A percentile compares a stretch with the other conserved stretches of the same genome.
Evolutionary conservation across 2,797 vertebrate genomes (phyloP).

Genomic region (Pipistrellus pygmaeus): DNA sequence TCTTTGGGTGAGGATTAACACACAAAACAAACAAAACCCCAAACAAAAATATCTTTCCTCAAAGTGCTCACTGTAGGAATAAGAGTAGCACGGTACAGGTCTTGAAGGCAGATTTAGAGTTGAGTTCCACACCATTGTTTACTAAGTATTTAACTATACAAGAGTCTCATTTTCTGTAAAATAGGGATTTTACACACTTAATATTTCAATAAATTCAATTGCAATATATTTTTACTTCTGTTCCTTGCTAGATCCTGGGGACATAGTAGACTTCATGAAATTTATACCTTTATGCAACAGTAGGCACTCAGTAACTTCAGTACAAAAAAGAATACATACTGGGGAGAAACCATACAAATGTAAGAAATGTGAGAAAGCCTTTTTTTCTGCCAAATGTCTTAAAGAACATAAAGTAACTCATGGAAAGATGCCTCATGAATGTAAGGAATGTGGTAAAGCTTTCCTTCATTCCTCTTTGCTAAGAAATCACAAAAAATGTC

Average conservation of each 20-base stretch:
- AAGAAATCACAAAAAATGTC: too few relatives aligned
- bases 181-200: slow-evolving; percentile 23
- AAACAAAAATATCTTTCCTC: background rate
- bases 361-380: too few relatives aligned
- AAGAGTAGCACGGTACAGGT: background rate
- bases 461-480: too few relatives aligned
- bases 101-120: slow-evolving; percentile 12
- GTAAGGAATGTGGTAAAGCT: too few relatives aligned
- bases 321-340: background rate
- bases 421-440: too few relatives aligned
- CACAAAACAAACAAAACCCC: too few relatives aligned
- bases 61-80: background rate
- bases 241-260: background rate
- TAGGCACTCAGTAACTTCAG: background rate
- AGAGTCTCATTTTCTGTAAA: slow-evolving; percentile 35
- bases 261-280: background rate
- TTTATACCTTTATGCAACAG: background rate
- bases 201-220: slow-evolving; percentile 10
- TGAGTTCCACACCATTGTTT: background rate
- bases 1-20: too few relatives aligned
- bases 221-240: background rate
- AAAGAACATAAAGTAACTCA: too few relatives aligned
- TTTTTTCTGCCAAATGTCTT: too few relatives aligned
- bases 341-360: too few relatives aligned
- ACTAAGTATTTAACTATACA: background rate